Percentiles rank a stretch among this genome's conserved stretches.
Conservation (phyloP, 2,888 invertebrate species). For the Tinea pellionella region DNA sequence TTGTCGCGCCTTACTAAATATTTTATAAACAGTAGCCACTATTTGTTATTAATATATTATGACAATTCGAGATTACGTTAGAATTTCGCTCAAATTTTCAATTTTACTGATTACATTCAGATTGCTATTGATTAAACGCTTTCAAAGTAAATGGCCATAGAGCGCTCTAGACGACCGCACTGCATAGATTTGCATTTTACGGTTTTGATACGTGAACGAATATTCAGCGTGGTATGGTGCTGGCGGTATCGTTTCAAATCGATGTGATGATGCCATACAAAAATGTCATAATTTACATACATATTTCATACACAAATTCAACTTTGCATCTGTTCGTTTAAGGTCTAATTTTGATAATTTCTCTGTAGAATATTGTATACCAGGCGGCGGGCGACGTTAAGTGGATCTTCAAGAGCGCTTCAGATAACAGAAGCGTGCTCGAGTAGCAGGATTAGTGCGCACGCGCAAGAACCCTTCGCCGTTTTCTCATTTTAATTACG, state of each 20-base stretch:
- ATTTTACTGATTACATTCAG: conserved; percentile 46
- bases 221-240: conserved; percentile 55
- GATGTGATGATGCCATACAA: conserved; percentile 20
- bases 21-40: no score
- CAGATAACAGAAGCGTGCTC: conserved; percentile 63
- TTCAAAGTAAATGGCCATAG: conserved; percentile 33
- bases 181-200: conserved; percentile 69
- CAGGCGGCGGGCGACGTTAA: conserved; percentile 32
- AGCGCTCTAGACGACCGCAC: conserved; percentile 60
- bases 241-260: conserved; percentile 65
- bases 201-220: conserved; percentile 66
- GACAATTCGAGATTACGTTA: no score
- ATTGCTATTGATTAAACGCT: conserved; percentile 60
- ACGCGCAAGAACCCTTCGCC: conserved; percentile 8
- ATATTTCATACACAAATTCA: background rate
- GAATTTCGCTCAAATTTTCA: no score
- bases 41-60: no score
- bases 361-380: background rate
- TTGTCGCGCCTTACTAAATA: no score
- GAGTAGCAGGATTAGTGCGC: conserved; percentile 36
- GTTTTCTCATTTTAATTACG: conserved; percentile 49
- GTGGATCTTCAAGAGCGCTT: conserved; percentile 49
- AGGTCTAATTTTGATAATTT: background rate
- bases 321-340: background rate
- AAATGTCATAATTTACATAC: conserved; percentile 5